Evolutionary conservation across 2,797 vertebrate genomes (phyloP), one percentile per base, ranked within the genome.

Genomic region (Darevskia mixta): DNA sequence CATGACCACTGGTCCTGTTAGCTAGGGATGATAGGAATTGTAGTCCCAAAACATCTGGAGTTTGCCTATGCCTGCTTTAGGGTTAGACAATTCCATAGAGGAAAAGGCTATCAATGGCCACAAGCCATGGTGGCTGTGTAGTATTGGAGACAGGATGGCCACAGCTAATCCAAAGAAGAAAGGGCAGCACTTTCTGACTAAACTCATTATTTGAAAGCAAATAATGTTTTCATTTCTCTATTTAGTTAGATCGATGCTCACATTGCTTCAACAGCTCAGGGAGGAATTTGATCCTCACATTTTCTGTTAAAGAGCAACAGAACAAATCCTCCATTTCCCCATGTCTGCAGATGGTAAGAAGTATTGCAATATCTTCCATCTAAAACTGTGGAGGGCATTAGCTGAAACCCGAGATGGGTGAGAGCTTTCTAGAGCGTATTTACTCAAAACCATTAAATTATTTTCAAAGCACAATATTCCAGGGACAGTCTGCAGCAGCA

Each of bases 371-470:
- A 81, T 79, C 66, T 84, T 79, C 82, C 43, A 83, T 71, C 82
- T 71, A 71, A 86, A 79, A 69, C 23, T 35, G 85, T 67, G 20
- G 64, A 86, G 29, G 66, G 82, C 45, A 41, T 78, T 83, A 83
- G 79, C 17, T 17, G 87, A 84, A 88, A 88, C 27, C 66, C 11
- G 82, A 88, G 82, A 83, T 25, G 75, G 75, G 82, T 84, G 75
- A 88, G 73, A 88, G 35, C 67, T 88, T 82, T 84, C 66, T 73
- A 29, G 45, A 35, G 55, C 1, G 6, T 32, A 79, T 32, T 45
- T 79, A 78, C 38, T 72, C 23, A 88, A 61, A 84, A 45, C 55
- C 35, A 79, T 88, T 45, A 88, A 88, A 88, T 84, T 73, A 82
- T 71, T 79, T 78, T 79, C 20, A 83, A 83, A 41, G 27, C 66